Evolutionary conservation across 2,113 vertebrate genomes (phyloP).

Genomic region (Daphoenositta chrysoptera): DNA sequence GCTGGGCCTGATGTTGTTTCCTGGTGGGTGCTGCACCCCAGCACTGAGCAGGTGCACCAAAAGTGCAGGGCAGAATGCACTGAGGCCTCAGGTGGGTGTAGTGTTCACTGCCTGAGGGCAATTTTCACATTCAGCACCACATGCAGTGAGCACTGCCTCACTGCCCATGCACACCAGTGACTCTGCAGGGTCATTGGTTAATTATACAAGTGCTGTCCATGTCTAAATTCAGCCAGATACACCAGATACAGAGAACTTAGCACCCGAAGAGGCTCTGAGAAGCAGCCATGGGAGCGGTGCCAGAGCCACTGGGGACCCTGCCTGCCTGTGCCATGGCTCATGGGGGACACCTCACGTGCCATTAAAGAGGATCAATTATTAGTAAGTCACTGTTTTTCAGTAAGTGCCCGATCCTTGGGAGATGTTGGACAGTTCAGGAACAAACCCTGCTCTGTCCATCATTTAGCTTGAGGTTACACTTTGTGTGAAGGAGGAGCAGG

Average conservation of each 20-base stretch:
- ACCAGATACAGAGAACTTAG: fast-evolving
- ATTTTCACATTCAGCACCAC: neutral
- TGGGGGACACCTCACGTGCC: fast-evolving
- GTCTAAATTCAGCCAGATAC: fast-evolving
- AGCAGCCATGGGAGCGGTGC: neutral
- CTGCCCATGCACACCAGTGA: fast-evolving
- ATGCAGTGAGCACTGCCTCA: fast-evolving
- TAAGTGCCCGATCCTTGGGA: fast-evolving
- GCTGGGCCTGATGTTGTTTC: neutral
- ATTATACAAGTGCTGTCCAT: fast-evolving
- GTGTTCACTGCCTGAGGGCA: neutral
- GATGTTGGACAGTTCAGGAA: neutral
- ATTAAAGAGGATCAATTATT: neutral
- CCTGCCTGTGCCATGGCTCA: fast-evolving
- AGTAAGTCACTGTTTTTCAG: neutral
- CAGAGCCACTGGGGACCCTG: neutral
- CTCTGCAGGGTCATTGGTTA: fast-evolving
- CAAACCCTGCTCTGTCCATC: neutral
- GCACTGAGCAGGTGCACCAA: neutral
- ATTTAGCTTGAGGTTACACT: fast-evolving
- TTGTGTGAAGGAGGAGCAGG: neutral
- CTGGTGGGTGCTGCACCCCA: fast-evolving
- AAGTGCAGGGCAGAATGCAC: fast-evolving
- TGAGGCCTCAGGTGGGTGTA: neutral
- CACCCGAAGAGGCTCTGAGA: neutral